These are phyloP conservation scores for Chelon auratus DNA, from an alignment of 2,797 vertebrate species.

Conservation along the genomic window DNA sequence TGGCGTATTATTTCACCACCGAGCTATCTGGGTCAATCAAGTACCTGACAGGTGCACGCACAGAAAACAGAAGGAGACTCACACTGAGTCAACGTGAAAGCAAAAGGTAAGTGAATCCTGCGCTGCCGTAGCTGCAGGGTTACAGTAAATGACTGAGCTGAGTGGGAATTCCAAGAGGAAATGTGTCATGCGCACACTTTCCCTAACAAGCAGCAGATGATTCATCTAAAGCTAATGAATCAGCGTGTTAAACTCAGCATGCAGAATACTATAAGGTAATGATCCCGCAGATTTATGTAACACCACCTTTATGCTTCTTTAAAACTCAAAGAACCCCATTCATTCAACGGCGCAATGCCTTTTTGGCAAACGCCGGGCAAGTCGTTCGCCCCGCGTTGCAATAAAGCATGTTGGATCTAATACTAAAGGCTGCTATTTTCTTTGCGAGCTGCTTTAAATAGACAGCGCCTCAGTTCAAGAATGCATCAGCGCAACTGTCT, in stretches of 20 bases:
- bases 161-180: slow-evolving; percentile 75
- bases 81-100: slow-evolving; percentile 52
- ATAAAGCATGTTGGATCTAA: slow-evolving; percentile 66
- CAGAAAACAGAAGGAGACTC: slow-evolving; percentile 50
- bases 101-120: slow-evolving; percentile 38
- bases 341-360: slow-evolving; percentile 54
- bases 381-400: slow-evolving; percentile 40
- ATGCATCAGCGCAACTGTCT: slow-evolving; percentile 36
- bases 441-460: slow-evolving; percentile 53
- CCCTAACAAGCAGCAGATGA: slow-evolving; percentile 72
- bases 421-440: slow-evolving; percentile 49
- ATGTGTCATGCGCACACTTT: slow-evolving; percentile 78
- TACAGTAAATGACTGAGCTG: slow-evolving; percentile 59
- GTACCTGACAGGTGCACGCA: slow-evolving; percentile 67
- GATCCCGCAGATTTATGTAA: slow-evolving; percentile 59
- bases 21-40: slow-evolving; percentile 40
- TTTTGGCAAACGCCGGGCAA: slow-evolving; percentile 52
- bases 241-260: slow-evolving; percentile 53
- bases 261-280: slow-evolving; percentile 55
- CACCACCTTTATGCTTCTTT: slow-evolving; percentile 52
- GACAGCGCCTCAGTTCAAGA: slow-evolving; percentile 40
- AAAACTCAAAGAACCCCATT: slow-evolving; percentile 65
- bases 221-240: slow-evolving; percentile 72
- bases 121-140: slow-evolving; percentile 47
- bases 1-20: slow-evolving; percentile 39